These are phyloP conservation scores for Dicrostonyx torquatus DNA, from an alignment of 2,797 vertebrate species.

Conservation along the genomic window DNA sequence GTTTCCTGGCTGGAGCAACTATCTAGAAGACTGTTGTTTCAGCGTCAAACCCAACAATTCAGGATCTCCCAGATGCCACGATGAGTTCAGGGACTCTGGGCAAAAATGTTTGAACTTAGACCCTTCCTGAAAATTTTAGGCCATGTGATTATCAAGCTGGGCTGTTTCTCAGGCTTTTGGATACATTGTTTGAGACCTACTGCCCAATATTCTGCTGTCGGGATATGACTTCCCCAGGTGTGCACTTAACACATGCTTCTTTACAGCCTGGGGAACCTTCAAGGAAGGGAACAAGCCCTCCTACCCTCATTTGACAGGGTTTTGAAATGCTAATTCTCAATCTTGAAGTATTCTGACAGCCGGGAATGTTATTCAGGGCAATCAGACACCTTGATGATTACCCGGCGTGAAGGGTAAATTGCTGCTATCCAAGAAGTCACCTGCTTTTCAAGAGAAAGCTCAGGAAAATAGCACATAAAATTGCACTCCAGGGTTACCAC, in stretches of 20 bases:
- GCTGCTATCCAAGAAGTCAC: slow-evolving; percentile 77
- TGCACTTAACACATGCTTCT: slow-evolving; percentile 19
- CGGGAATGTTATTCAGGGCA: slow-evolving; percentile 72
- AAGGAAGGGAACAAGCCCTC: slow-evolving; percentile 50
- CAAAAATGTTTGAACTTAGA: slow-evolving; percentile 34
- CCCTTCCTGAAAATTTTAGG: slow-evolving; percentile 47
- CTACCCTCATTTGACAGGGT: slow-evolving; percentile 72
- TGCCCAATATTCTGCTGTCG: neutral
- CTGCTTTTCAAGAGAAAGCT: slow-evolving; percentile 74
- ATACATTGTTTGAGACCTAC: slow-evolving; percentile 14
- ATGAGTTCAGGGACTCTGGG: neutral
- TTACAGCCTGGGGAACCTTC: slow-evolving; percentile 32
- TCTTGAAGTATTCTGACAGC: slow-evolving; percentile 78
- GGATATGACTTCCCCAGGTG: slow-evolving; percentile 63
- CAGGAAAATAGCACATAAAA: slow-evolving; percentile 71
- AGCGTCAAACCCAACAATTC: neutral
- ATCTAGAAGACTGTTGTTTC: slow-evolving; percentile 42
- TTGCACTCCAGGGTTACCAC: slow-evolving; percentile 58
- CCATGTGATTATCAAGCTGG: neutral
- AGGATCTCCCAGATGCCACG: slow-evolving; percentile 19
- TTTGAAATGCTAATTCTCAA: slow-evolving; percentile 82
- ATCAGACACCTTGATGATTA: slow-evolving; percentile 77
- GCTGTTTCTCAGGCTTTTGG: slow-evolving; percentile 16
- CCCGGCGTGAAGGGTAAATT: slow-evolving; percentile 77
- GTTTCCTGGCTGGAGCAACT: neutral